These are phyloP conservation scores for Heliopora coerulea DNA, from an alignment of 92 coral and sea anemone genomes.

Conservation along the genomic window DNA sequence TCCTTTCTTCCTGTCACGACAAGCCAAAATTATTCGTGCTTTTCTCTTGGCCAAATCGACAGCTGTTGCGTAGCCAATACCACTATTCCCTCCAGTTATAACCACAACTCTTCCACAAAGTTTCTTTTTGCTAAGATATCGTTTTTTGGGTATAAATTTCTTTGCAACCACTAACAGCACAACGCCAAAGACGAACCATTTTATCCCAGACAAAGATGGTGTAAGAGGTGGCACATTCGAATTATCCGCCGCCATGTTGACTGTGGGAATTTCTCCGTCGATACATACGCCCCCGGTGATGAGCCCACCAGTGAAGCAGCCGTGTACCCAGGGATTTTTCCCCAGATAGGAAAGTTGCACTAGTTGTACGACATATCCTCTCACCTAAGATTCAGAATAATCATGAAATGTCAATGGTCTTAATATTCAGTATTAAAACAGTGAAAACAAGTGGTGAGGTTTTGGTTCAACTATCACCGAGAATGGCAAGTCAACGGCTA, in stretches of 20 bases:
- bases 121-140: conserved; percentile 48
- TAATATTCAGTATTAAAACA: too few relatives aligned
- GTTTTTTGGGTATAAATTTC: neutral
- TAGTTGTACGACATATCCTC: too few relatives aligned
- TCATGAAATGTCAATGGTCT: too few relatives aligned
- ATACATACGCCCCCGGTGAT: neutral
- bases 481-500: too few relatives aligned
- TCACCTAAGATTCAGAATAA: too few relatives aligned
- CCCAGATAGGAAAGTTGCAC: too few relatives aligned
- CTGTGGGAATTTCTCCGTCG: neutral
- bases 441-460: too few relatives aligned
- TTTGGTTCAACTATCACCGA: too few relatives aligned
- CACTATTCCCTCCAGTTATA: conserved; percentile 82
- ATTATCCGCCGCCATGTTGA: conserved; percentile 20
- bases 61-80: conserved; percentile 84
- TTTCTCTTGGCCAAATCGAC: conserved; percentile 81
- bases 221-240: neutral
- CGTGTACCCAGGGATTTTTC: too few relatives aligned
- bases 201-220: conserved; percentile 3
- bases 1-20: conserved; percentile 64
- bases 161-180: neutral
- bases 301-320: neutral
- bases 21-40: conserved; percentile 75
- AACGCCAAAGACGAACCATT: conserved; percentile 18
- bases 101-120: conserved; percentile 73